Evolutionary conservation across 2,797 vertebrate species (phyloP).

Genomic region (Peromyscus melanophrys): DNA sequence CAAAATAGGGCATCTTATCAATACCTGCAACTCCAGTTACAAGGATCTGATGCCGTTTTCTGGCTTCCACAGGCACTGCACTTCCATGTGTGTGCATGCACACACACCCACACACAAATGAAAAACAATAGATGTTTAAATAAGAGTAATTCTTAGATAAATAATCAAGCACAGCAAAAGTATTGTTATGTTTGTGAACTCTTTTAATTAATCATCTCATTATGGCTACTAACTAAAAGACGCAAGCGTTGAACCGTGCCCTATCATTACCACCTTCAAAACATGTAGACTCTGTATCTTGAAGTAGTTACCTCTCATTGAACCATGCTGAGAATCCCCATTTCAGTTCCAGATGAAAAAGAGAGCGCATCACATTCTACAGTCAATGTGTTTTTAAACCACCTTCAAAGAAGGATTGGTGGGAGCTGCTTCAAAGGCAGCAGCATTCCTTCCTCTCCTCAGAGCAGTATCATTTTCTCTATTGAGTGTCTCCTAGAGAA

Average conservation of each 20-base stretch:
- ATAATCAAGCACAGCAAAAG: neutral
- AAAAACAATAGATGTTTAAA: neutral
- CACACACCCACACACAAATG: neutral
- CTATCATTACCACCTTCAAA: neutral
- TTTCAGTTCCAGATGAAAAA: constrained; percentile 45
- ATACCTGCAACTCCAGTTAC: neutral
- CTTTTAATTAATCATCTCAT: constrained; percentile 44
- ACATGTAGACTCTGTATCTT: neutral
- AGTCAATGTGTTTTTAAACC: constrained; percentile 63
- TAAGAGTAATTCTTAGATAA: neutral
- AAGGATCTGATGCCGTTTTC: neutral
- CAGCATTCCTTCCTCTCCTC: constrained; percentile 31
- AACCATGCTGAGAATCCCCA: constrained; percentile 3
- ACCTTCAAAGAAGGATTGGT: constrained; percentile 61
- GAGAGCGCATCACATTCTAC: constrained; percentile 8
- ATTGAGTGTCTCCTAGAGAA: constrained; percentile 58
- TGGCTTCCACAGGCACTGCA: neutral
- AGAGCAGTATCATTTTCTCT: constrained; percentile 68
- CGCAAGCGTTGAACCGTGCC: neutral
- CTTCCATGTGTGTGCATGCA: no score
- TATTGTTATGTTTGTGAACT: neutral
- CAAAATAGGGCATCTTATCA: neutral
- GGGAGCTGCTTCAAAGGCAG: constrained; percentile 50
- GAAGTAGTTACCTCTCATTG: constrained; percentile 36
- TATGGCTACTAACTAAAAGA: neutral